Evolutionary conservation across 2,888 invertebrate genomes (phyloP).

Genomic region (Frankliniella fusca): DNA sequence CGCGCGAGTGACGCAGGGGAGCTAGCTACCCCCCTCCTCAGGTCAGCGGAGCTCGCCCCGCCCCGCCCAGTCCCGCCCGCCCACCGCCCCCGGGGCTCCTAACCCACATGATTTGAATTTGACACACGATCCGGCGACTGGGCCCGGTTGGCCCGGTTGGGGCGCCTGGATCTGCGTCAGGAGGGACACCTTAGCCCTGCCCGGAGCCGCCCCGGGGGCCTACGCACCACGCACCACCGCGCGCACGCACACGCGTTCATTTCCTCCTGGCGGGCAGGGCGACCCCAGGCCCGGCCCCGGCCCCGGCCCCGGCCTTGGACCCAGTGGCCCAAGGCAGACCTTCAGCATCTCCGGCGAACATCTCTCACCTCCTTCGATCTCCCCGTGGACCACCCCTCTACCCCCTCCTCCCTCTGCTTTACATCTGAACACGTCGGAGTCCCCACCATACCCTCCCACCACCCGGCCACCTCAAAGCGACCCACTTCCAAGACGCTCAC

Average conservation of each 20-base stretch:
- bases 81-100: not conserved
- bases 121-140: not conserved
- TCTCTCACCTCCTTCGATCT: not conserved
- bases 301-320: too few relatives aligned
- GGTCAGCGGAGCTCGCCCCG: too few relatives aligned
- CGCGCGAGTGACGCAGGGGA: not conserved
- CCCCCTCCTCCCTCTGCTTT: not conserved
- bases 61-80: not conserved
- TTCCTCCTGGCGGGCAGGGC: not conserved
- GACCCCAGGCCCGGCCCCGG: too few relatives aligned
- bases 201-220: not conserved
- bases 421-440: not conserved
- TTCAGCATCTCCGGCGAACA: slow-evolving; percentile 5
- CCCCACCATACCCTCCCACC: not conserved
- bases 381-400: not conserved
- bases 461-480: not conserved
- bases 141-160: too few relatives aligned
- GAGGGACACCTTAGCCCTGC: too few relatives aligned
- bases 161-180: too few relatives aligned
- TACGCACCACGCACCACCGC: not conserved
- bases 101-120: not conserved
- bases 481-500: slow-evolving; percentile 15
- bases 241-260: not conserved
- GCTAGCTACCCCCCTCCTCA: too few relatives aligned
- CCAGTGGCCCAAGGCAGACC: not conserved